These are phyloP conservation scores for Diplodus sargus DNA, from an alignment of 2,797 vertebrate species.

Conservation along the genomic window DNA sequence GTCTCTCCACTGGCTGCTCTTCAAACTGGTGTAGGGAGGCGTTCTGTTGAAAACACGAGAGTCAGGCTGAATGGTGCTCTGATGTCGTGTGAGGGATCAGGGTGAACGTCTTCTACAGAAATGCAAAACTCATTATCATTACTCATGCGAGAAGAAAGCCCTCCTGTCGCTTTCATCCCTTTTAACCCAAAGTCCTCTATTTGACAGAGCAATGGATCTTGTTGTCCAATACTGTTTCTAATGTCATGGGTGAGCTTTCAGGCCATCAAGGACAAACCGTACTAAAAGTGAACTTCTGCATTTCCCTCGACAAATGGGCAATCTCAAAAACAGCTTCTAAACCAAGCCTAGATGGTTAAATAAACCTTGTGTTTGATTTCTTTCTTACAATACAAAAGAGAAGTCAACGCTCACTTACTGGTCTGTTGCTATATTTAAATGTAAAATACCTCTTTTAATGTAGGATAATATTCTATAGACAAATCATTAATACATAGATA, in stretches of 20 bases:
- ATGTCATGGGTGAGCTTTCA: not conserved
- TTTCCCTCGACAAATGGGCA: not conserved
- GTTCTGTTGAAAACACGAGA: slow-evolving; percentile 81
- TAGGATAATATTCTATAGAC: not conserved
- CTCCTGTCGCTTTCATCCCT: not conserved
- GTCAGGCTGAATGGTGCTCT: slow-evolving; percentile 14
- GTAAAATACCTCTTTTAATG: not conserved
- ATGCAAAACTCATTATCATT: slow-evolving; percentile 14
- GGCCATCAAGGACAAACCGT: too few species aligned
- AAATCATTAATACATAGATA: not conserved
- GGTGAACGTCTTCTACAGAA: slow-evolving; percentile 2
- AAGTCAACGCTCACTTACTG: too few species aligned
- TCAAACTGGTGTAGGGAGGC: slow-evolving; percentile 94
- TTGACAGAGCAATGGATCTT: slow-evolving; percentile 9
- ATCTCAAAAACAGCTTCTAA: not conserved
- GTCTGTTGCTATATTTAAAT: not conserved
- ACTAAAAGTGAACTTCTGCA: too few species aligned
- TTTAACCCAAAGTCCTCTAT: not conserved
- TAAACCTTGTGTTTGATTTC: not conserved
- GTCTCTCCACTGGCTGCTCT: slow-evolving; percentile 90
- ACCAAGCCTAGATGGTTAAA: not conserved
- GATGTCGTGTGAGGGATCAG: slow-evolving; percentile 2
- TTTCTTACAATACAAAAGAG: not conserved
- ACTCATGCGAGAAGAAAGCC: not conserved
- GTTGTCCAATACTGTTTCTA: not conserved